Base-by-base conservation (phyloP, 37 sponge, comb jelly and placozoan species). In the Axinella damicornis region DNA sequence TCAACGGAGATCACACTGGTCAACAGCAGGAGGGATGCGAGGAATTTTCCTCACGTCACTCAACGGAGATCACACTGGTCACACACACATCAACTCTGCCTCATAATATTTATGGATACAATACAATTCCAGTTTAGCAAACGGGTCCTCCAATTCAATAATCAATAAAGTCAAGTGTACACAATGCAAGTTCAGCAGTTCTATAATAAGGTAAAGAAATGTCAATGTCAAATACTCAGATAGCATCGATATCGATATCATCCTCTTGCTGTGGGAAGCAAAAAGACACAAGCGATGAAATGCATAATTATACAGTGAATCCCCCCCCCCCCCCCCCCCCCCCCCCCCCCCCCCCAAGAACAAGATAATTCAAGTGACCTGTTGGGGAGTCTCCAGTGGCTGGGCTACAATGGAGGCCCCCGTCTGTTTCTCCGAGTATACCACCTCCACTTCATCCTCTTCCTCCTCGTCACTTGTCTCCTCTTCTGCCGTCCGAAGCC, bases 401-500 rank as follows among this genome's bases (percentile, higher is more conserved):
- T 75, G 71, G 2, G 66, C 69, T 30, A 53, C 28, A 31, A 84
- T 61, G 18, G 56, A 53, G 17, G 61, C n/a, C 5, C 54, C 54
- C 30, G 53, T 2, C 21, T 41, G 71, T 5, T 53, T 75, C 56
- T 74, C 67, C 0, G 84, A 84, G 75, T 84, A 84, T 4, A 84
- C 84, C 31, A 69, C 86, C 69, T 85, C 86, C 30, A 78, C 85
- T 59, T 77, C 87, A n/a, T 82, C 91, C 19, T 84, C 88, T 59
- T 84, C 83, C 36, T 90, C 92, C 46, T 95, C 98, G 53, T 98
- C 98, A 27, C 79, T 76, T 13, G 84, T 76, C 77, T 95, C 98
- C 71, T 98, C 98, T 69, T 98, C 98, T 22, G 98, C 98, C 25
- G 91, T 96, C 65, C 83, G 86, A 60, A 98, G 84, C 98, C 98